These are phyloP conservation scores for Pterocles orientalis DNA, from an alignment of 2,113 vertebrate species.

Conservation along the genomic window DNA sequence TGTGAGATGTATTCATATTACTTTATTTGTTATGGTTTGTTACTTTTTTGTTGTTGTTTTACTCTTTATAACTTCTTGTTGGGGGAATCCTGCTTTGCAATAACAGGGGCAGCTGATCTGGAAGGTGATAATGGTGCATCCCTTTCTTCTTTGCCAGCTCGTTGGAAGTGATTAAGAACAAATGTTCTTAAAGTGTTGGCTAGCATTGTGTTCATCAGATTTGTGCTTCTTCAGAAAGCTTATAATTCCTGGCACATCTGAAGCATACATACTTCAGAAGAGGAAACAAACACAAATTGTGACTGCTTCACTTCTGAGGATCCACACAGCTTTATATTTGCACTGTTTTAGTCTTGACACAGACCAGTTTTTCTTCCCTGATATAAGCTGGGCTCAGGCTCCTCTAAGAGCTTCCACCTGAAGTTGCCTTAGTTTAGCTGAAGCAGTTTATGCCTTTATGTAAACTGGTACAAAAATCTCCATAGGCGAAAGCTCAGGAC, in stretches of 20 bases:
- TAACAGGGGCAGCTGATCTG: not conserved
- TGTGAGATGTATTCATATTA: not conserved
- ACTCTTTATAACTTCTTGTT: not conserved
- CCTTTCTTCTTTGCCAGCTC: not conserved
- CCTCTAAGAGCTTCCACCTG: not conserved
- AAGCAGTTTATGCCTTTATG: not conserved
- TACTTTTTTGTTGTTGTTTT: not conserved
- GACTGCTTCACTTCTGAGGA: not conserved
- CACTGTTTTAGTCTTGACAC: not conserved
- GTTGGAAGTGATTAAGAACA: not conserved
- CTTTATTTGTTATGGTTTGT: not conserved
- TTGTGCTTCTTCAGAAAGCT: not conserved
- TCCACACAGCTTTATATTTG: not conserved
- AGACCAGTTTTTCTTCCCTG: not conserved
- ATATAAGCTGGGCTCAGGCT: not conserved
- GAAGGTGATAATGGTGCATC: not conserved
- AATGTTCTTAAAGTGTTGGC: not conserved
- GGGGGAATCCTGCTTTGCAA: not conserved
- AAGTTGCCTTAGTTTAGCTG: not conserved
- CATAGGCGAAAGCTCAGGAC: not conserved
- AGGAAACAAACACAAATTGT: not conserved
- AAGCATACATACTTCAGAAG: not conserved
- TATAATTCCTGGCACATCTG: not conserved
- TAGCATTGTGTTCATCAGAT: not conserved
- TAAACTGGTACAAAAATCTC: not conserved